Evolutionary conservation across 35 echinoderm and acorn worm species (phyloP).

Genomic region (Chiridota heheva): DNA sequence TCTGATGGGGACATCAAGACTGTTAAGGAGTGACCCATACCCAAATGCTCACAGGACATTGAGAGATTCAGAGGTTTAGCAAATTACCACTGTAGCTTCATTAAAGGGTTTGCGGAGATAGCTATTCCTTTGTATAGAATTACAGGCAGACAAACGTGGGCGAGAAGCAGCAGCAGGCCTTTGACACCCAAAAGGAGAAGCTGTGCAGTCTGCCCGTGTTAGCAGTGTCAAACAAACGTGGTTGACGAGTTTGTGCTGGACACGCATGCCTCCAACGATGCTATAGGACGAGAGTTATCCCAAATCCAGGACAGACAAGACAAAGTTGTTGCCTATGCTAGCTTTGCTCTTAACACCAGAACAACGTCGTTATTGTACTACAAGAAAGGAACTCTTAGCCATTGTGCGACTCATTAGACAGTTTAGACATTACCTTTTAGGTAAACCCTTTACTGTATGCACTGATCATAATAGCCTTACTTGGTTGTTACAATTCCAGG

Average conservation of each 20-base stretch:
- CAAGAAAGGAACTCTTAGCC: conserved; percentile 52
- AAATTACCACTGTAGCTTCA: conserved; percentile 37
- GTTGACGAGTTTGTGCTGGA: background rate
- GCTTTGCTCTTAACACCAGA: no score
- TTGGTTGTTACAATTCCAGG: conserved; percentile 61
- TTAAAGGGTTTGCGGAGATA: conserved; percentile 12
- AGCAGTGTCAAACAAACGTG: background rate
- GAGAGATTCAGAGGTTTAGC: conserved; percentile 20
- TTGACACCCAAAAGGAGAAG: background rate
- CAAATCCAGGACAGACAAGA: conserved; percentile 14
- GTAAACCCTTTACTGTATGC: conserved; percentile 49
- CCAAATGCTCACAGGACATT: background rate
- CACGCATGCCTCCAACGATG: background rate
- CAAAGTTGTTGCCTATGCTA: conserved; percentile 3
- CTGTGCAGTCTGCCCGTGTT: background rate
- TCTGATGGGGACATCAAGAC: background rate
- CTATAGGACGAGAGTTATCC: background rate
- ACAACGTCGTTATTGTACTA: conserved; percentile 67
- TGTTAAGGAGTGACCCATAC: conserved; percentile 9
- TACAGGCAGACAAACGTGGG: background rate
- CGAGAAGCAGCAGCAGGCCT: background rate
- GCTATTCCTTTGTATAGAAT: background rate
- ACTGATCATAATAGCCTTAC: conserved; percentile 59
- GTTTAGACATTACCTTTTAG: conserved; percentile 64
- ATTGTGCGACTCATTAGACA: conserved; percentile 36